These are phyloP conservation scores for Tenodera sinensis DNA, from an alignment of 2,888 invertebrate genomes.

Conservation along the genomic window DNA sequence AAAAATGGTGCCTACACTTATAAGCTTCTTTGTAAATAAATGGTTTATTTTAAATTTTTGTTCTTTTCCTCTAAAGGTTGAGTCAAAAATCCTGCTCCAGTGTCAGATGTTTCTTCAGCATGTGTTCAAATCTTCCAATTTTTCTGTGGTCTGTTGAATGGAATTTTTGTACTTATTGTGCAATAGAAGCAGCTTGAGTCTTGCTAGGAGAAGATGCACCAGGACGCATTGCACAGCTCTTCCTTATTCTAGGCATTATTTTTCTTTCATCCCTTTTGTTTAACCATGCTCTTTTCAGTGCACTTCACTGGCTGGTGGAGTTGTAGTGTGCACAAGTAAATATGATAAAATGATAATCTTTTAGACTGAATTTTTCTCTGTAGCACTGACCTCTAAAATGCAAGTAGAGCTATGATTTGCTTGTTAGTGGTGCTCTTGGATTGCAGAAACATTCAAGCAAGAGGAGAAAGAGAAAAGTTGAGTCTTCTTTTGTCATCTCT, in stretches of 20 bases:
- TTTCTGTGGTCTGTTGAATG: not conserved
- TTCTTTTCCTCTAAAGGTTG: conserved; percentile 10
- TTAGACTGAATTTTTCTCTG: not conserved
- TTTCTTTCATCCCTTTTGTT: not conserved
- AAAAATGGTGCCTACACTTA: not conserved
- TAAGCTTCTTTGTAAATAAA: not conserved
- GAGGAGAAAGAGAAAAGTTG: no score
- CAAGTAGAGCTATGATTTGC: no score
- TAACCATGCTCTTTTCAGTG: no score
- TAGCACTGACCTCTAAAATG: not conserved
- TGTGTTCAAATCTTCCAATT: not conserved
- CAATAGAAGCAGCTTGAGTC: not conserved
- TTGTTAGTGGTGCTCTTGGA: no score
- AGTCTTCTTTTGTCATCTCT: no score
- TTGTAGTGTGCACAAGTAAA: not conserved
- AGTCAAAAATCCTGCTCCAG: not conserved
- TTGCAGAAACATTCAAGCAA: no score
- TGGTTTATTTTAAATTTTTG: not conserved
- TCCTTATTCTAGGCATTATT: not conserved
- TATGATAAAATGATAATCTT: not conserved
- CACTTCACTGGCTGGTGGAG: not conserved
- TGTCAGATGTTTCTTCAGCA: not conserved
- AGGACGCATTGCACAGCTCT: not conserved
- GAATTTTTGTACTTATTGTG: not conserved
- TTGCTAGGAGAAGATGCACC: not conserved